Evolutionary conservation across 2,888 invertebrate genomes (phyloP), one percentile per base, ranked within the genome.

Genomic region (Cotesia congregata): DNA sequence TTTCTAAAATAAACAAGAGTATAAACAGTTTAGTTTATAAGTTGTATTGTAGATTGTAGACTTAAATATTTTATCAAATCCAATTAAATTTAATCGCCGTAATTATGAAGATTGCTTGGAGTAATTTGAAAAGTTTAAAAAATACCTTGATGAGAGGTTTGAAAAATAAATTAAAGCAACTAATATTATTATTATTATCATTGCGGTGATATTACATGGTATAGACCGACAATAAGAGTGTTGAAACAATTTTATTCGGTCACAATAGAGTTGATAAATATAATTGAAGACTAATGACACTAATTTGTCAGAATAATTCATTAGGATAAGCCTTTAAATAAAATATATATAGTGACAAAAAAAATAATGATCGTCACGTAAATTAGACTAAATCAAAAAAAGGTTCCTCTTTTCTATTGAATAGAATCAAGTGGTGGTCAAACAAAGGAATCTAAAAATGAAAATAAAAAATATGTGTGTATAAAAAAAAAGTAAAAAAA

Each of bases 351-450:
- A 50, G 50, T 39, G 39, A 61, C 15, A 67, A 39, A 39, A 64
- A 65, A 60, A 59, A 73, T 67, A 15, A 67, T 73, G 50, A 73
- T 73, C 70, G 30, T 41, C 61, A 59, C 68, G 75, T 70, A 69
- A 71, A 75, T 75, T 70, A 70, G 64, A 64, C 64, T 70, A 65
- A 69, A 71, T 69, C 70, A 70, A 70, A 65, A 65, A 77, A 65
- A 65, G 62, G 20, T 50, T 71, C 67, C 67, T 73, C 30, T 30
- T 30, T 30, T 72, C 73, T 65, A 73, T 65, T 73, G 50, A 73
- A 73, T 73, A 41, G 67, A 20, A 65, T 59, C 41, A 67, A 59
- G 60, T 73, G 67, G 6, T 73, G 30, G 38, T 50, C 67, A 50
- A 59, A 73, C 67, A 73, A 67, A 73, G 67, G 73, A 73, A 50